Base-by-base conservation (phyloP, 2,113 vertebrate genomes). In the Tonatia bakeri region DNA sequence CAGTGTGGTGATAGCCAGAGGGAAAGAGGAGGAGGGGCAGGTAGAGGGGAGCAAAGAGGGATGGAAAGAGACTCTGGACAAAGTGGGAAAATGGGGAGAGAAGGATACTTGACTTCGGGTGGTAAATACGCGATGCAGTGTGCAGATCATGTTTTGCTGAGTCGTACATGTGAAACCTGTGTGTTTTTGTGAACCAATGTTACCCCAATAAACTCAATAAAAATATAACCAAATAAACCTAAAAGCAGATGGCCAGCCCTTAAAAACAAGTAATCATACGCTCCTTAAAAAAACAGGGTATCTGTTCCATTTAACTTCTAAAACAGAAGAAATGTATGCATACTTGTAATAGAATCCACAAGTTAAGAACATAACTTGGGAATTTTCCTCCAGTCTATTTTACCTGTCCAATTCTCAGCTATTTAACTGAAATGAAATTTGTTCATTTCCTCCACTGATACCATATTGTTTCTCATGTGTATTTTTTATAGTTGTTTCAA, bases 401-500 rank as follows among this genome's bases (percentile, higher is more conserved):
- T 88, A 84, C 50, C 19, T 81, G 24, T 59, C 7, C 19, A 83
- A 24, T 28, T 56, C 43, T 88, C 24, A 28, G 4, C 28, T 73
- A 61, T 43, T 84, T 92, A 95, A 2, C 12, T 72, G 54, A 92
- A 94, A 90, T 87, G 54, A 81, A 87, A 36, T 3, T 72, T 84
- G 4, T 61, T 88, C 94, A 79, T 94, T 95, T 85, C 54, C 52
- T 88, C 5, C 16, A 16, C 1, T 20, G 33, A 69, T 59, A 38
- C 16, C 31, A 69, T 59, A 70, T 31, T 67, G 36, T 45, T 92
- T 86, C 12, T 95, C n/a, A 93, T 75, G 91, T 83, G 24, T 77
- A 72, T 64, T 83, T 94, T 81, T 19, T 28, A 85, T 69, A 77
- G 90, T 4, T 96, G 5, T 40, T 94, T 91, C 91, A 83, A 28